phyloP scores from a whole-genome alignment of 2,888 invertebrate species.

The Teinopalpus imperialis region DNA sequence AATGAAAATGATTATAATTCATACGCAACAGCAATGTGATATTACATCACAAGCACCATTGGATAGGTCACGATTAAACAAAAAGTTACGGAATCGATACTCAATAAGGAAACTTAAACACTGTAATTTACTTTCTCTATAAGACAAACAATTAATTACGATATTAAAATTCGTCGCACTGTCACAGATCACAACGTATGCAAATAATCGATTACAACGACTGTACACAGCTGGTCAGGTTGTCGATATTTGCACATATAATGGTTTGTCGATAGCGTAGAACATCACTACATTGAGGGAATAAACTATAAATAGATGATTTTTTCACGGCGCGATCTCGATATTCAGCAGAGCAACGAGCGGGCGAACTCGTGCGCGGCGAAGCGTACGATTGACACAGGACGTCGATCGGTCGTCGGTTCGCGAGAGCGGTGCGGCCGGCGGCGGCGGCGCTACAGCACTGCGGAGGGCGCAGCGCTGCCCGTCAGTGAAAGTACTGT shows the following conservation, averaged over 20 bases:
- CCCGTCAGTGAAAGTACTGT: slow-evolving; percentile 77
- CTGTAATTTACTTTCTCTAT: slow-evolving; percentile 62
- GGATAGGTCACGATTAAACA: slow-evolving; percentile 40
- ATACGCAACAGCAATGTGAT: slow-evolving; percentile 13
- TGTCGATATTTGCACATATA: neutral
- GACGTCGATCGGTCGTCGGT: slow-evolving; percentile 48
- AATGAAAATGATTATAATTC: slow-evolving; percentile 11
- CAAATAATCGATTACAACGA: neutral
- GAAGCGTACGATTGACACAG: slow-evolving; percentile 59
- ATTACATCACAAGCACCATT: slow-evolving; percentile 32
- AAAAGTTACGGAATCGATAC: slow-evolving; percentile 49
- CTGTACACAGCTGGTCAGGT: neutral
- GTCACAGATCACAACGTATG: slow-evolving; percentile 6
- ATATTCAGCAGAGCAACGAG: slow-evolving; percentile 59
- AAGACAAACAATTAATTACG: slow-evolving; percentile 40
- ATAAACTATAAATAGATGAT: slow-evolving; percentile 53
- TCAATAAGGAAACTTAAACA: slow-evolving; percentile 45
- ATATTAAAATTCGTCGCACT: slow-evolving; percentile 35
- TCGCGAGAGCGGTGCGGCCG: slow-evolving; percentile 59
- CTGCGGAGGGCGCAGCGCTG: slow-evolving; percentile 52
- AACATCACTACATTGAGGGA: slow-evolving; percentile 44
- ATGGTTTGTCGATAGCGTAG: slow-evolving; percentile 27
- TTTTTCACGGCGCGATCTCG: slow-evolving; percentile 59
- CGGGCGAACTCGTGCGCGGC: slow-evolving; percentile 54
- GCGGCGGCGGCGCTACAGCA: slow-evolving; percentile 66